Evolutionary conservation across 2,113 vertebrate species (phyloP), one percentile per base, ranked within the genome.

Genomic region (Stigmatopora nigra): DNA sequence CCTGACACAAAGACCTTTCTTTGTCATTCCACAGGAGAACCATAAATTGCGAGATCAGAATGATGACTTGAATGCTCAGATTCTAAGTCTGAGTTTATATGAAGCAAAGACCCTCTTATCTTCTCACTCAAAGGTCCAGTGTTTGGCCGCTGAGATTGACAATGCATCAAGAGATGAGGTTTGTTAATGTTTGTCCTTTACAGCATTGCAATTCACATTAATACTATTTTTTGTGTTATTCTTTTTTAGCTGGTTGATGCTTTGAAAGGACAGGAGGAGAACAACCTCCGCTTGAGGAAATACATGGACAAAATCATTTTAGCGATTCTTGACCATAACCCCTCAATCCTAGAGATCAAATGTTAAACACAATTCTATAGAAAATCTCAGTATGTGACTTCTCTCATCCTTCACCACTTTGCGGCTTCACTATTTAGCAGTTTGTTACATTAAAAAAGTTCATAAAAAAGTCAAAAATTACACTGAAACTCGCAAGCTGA

Each of bases 261-360:
- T 70, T 84, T 98, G 65, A 98, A 95, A 87, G 94, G 96, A 68
- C 96, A 98, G 74, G 97, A 99, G 76, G 96, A 98, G 84, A 98
- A 98, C 79, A 99, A 98, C 82, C 92, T 91, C 75, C 93, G 96
- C 51, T 88, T 99, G 61, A 89, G 95, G 69, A 94, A 98, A 80
- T 99, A 99, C 83, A 99, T 99, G 97, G 97, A 99, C 89, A 99
- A 98, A 91, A 99, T 99, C 52, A 99, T 98, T 78, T 75, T 99
- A 69, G 95, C 97, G 80, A 99, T 99, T 76, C 89, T 99, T 36
- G 97, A 99, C 81, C 95, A 99, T 74, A 96, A 99, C 79, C 97
- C 97, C 0, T 99, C 97, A 79, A 99, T 99, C 82, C 88, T 99
- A 78, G 97, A 99, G 87, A 99, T 99, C 83, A 99, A 99, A 88